A percentile compares a stretch with the other conserved stretches of the same genome.
phyloP scores from a whole-genome alignment of 2,113 vertebrate genomes.

The Scalopus aquaticus region DNA sequence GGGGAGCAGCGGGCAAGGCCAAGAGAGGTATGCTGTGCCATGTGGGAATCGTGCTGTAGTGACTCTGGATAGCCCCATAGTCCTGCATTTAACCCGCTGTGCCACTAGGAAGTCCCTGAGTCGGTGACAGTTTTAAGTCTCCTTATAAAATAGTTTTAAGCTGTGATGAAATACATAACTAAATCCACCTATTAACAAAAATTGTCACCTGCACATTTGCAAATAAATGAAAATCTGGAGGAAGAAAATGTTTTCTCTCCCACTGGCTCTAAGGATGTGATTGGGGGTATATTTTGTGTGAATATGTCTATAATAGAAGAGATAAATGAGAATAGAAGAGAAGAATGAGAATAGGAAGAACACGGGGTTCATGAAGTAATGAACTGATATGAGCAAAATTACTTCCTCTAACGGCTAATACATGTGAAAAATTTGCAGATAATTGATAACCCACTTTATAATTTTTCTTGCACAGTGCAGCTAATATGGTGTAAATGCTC shows the following conservation, averaged over 20 bases:
- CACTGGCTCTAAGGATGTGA: neutral
- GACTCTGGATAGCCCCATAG: too few species aligned
- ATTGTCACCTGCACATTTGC: neutral
- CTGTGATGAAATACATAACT: neutral
- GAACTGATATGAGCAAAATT: neutral
- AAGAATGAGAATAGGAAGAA: too few species aligned
- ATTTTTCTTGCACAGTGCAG: neutral
- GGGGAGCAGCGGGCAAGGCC: too few species aligned
- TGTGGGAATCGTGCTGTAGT: too few species aligned
- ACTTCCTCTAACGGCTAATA: neutral
- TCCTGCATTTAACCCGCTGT: too few species aligned
- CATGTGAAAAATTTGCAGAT: neutral
- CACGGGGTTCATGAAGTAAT: neutral
- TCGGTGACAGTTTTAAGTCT: neutral
- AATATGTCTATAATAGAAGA: neutral
- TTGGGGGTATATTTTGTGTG: neutral
- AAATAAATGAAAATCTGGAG: neutral
- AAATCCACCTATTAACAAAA: neutral
- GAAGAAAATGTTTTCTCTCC: neutral
- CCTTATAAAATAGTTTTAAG: neutral
- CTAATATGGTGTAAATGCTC: neutral
- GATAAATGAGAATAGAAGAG: neutral
- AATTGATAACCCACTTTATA: conserved; percentile 16
- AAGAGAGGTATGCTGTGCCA: too few species aligned
- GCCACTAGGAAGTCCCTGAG: too few species aligned